Percentiles rank a stretch among this genome's conserved stretches.
These are phyloP conservation scores for Chionis minor DNA, from an alignment of 2,113 vertebrate genomes.

Conservation along the genomic window DNA sequence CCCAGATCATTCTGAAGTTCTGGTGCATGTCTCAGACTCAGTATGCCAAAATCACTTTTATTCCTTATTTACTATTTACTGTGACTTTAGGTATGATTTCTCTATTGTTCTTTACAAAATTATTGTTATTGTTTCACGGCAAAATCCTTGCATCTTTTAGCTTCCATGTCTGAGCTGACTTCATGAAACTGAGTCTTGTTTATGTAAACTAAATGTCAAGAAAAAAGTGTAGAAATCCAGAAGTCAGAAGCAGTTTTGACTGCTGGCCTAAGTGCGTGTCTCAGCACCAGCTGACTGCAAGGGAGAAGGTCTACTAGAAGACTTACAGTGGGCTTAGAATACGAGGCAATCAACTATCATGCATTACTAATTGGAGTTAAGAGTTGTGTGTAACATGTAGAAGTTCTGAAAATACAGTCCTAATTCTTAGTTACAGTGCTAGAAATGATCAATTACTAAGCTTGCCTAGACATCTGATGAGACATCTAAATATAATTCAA, in stretches of 20 bases:
- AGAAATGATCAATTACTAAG: background rate
- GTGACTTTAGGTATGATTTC: background rate
- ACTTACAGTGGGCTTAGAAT: background rate
- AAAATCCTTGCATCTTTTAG: background rate
- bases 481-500: background rate
- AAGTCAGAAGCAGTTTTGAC: background rate
- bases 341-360: background rate
- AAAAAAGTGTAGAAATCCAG: constrained; percentile 54
- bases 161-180: background rate
- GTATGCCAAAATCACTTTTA: background rate
- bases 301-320: background rate
- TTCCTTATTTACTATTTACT: background rate
- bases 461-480: background rate
- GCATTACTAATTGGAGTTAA: background rate
- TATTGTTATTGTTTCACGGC: background rate
- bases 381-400: background rate
- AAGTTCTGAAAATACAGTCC: background rate
- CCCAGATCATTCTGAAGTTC: background rate
- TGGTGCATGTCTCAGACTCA: background rate
- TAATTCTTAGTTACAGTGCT: background rate
- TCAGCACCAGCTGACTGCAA: background rate
- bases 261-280: background rate
- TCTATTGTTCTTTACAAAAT: background rate
- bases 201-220: background rate
- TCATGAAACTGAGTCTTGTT: background rate